A percentile compares a stretch with the other conserved stretches of the same genome.
Conservation (phyloP, 2,797 vertebrate genomes). For the Tenualosa thibaudeaui region DNA sequence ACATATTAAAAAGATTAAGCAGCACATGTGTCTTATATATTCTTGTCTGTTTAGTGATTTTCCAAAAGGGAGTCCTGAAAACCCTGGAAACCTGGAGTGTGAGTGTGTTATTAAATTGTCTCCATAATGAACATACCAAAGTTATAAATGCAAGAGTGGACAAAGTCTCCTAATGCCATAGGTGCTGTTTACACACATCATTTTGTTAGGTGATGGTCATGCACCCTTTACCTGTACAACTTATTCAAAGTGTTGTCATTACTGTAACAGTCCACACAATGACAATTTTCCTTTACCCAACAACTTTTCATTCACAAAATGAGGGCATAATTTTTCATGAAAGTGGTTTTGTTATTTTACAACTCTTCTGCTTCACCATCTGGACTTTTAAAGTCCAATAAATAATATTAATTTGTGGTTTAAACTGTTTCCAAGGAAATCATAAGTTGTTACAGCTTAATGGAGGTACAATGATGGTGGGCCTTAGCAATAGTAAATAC, state of each 20-base stretch:
- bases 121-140: slow-evolving; percentile 40
- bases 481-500: too few species aligned
- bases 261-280: too few species aligned
- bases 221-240: too few species aligned
- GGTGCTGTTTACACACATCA: too few species aligned
- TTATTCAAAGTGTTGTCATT: too few species aligned
- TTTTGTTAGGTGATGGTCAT: too few species aligned
- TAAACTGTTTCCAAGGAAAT: too few species aligned
- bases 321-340: too few species aligned
- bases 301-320: too few species aligned
- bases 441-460: not conserved
- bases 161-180: too few species aligned
- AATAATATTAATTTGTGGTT: not conserved
- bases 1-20: slow-evolving; percentile 41
- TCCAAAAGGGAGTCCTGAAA: slow-evolving; percentile 50
- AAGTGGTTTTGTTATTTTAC: too few species aligned
- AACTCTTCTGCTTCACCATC: not conserved
- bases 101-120: slow-evolving; percentile 42
- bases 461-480: not conserved
- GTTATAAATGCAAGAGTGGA: not conserved
- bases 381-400: not conserved
- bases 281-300: too few species aligned
- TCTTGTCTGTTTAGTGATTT: slow-evolving; percentile 46
- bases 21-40: slow-evolving; percentile 29
- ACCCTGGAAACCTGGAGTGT: slow-evolving; percentile 39